Percentiles rank a stretch among this genome's conserved stretches.
Conservation (phyloP, 64 coral and sea anemone species). For the Pachyseris speciosa region DNA sequence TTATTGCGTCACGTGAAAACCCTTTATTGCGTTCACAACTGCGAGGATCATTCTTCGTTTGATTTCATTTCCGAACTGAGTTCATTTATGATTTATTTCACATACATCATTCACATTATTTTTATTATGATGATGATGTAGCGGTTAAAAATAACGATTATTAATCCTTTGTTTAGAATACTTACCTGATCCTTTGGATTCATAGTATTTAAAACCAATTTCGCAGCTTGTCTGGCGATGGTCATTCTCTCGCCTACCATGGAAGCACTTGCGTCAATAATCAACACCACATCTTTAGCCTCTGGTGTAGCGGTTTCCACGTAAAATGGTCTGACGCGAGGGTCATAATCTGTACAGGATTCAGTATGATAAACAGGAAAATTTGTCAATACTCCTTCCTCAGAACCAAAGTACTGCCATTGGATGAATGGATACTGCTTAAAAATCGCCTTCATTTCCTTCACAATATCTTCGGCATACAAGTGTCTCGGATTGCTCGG, state of each 20-base stretch:
- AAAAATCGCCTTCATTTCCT: slow-evolving; percentile 47
- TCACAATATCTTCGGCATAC: not conserved
- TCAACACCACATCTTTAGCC: slow-evolving; percentile 69
- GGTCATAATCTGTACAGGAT: slow-evolving; percentile 43
- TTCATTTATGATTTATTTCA: no score
- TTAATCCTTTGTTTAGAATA: not conserved
- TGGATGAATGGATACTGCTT: slow-evolving; percentile 12
- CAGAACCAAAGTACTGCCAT: slow-evolving; percentile 78
- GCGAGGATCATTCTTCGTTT: no score
- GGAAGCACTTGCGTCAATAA: slow-evolving; percentile 72
- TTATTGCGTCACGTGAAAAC: no score
- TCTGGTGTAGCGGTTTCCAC: slow-evolving; percentile 57
- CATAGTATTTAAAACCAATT: slow-evolving; percentile 66
- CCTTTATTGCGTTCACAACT: no score
- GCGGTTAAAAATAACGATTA: no score
- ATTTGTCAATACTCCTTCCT: slow-evolving; percentile 32
- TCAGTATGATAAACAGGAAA: slow-evolving; percentile 21
- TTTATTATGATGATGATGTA: no score
- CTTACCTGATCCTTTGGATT: slow-evolving; percentile 71
- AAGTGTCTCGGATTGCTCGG: not conserved
- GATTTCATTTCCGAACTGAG: no score
- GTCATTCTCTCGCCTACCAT: slow-evolving; percentile 22
- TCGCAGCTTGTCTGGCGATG: slow-evolving; percentile 64
- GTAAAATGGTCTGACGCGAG: slow-evolving; percentile 62
- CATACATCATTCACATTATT: no score